A percentile compares a stretch with the other conserved stretches of the same genome.
phyloP scores from a whole-genome alignment of 2,888 invertebrate species.

The Choreutis nemorana region DNA sequence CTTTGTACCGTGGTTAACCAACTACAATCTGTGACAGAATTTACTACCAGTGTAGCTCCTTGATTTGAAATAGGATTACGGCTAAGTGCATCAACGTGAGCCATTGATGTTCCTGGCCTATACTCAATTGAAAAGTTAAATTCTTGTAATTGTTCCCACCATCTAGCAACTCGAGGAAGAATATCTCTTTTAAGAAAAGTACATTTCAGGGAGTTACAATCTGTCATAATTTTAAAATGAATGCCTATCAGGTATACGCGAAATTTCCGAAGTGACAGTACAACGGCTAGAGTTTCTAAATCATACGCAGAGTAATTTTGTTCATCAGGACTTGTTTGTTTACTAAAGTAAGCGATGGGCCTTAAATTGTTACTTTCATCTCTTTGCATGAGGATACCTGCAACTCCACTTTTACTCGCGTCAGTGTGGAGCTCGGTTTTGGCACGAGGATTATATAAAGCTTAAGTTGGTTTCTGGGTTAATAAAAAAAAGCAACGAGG shows the following conservation, averaged over 20 bases:
- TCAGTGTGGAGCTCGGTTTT: slow-evolving; percentile 22
- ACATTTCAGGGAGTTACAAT: background rate
- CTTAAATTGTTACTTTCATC: background rate
- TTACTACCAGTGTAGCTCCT: too few species aligned
- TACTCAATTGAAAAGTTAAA: slow-evolving; percentile 18
- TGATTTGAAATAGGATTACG: background rate
- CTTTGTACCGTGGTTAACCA: slow-evolving; percentile 11
- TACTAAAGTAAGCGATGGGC: slow-evolving; percentile 3
- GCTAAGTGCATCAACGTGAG: background rate
- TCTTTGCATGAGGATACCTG: slow-evolving; percentile 12
- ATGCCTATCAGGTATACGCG: slow-evolving; percentile 21
- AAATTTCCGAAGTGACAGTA: slow-evolving; percentile 17
- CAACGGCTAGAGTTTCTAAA: slow-evolving; percentile 1
- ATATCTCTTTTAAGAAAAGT: slow-evolving; percentile 12
- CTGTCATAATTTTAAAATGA: slow-evolving; percentile 16
- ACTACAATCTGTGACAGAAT: too few species aligned
- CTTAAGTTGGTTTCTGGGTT: too few species aligned
- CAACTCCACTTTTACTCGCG: slow-evolving; percentile 20
- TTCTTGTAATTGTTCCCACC: slow-evolving; percentile 22
- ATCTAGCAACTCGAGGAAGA: slow-evolving; percentile 18
- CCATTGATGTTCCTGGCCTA: too few species aligned
- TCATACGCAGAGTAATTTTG: slow-evolving; percentile 16
- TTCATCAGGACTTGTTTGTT: background rate
- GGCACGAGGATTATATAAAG: too few species aligned
- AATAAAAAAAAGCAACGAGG: too few species aligned